Evolutionary conservation across 1,140 invertebrate genomes (phyloP).

Genomic region (Solen grandis): DNA sequence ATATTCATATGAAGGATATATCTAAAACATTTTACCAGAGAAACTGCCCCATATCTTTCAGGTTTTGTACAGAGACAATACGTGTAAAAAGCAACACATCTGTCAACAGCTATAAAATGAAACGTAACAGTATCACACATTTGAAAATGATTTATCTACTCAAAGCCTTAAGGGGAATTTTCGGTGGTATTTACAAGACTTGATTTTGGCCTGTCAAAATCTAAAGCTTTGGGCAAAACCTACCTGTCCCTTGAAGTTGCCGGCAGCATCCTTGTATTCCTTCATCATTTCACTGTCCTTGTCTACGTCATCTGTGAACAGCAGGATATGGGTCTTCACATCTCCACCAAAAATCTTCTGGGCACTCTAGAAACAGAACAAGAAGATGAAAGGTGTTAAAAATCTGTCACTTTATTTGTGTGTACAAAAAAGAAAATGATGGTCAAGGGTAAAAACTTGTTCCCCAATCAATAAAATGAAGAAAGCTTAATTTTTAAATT

Average conservation of each 20-base stretch:
- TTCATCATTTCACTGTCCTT: slow-evolving; percentile 87
- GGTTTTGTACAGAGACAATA: neutral
- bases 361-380: slow-evolving; percentile 86
- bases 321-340: slow-evolving; percentile 96
- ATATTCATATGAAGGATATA: neutral
- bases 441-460: neutral
- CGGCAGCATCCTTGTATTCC: slow-evolving; percentile 86
- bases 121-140: too few species aligned
- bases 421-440: neutral
- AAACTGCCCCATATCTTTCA: neutral
- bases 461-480: too few species aligned
- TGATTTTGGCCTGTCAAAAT: too few species aligned
- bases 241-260: slow-evolving; percentile 94
- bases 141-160: too few species aligned
- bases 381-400: too few species aligned
- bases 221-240: too few species aligned
- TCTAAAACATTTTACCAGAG: neutral
- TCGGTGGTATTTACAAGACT: too few species aligned
- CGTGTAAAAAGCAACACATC: too few species aligned
- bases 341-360: slow-evolving; percentile 99
- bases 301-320: slow-evolving; percentile 95
- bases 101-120: too few species aligned
- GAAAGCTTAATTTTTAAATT: too few species aligned
- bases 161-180: too few species aligned
- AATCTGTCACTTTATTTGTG: neutral